These are phyloP conservation scores for Sphaeridia pumilis DNA, from an alignment of 2,888 invertebrate genomes.

Conservation along the genomic window DNA sequence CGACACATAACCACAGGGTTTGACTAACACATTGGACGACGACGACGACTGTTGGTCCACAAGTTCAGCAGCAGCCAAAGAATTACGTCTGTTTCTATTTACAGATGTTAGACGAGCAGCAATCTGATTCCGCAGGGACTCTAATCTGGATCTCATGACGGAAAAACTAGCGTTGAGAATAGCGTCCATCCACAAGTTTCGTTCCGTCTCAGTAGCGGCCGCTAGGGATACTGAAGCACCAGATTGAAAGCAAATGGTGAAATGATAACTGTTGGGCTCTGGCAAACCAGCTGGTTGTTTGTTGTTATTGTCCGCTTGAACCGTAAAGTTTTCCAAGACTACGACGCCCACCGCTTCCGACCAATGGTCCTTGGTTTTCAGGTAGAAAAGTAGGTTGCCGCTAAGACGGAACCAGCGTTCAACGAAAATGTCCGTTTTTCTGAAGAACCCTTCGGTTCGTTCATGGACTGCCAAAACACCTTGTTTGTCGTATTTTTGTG, in stretches of 20 bases:
- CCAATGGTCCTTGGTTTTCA: constrained; percentile 77
- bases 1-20: constrained; percentile 39
- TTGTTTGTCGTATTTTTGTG: constrained; percentile 82
- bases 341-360: constrained; percentile 78
- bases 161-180: constrained; percentile 75
- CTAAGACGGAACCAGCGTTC: constrained; percentile 82
- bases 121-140: constrained; percentile 40
- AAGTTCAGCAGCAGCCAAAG: not conserved
- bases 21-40: too few relatives aligned
- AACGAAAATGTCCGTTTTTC: constrained; percentile 51
- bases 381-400: constrained; percentile 86
- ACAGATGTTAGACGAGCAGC: constrained; percentile 8
- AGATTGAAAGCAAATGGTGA: constrained; percentile 45
- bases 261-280: constrained; percentile 13
- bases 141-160: constrained; percentile 61
- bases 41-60: not conserved
- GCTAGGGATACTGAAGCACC: constrained; percentile 65
- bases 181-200: constrained; percentile 73
- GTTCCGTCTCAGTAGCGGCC: constrained; percentile 64
- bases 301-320: constrained; percentile 49
- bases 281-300: not conserved
- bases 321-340: constrained; percentile 74
- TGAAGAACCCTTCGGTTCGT: constrained; percentile 81
- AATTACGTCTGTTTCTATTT: not conserved
- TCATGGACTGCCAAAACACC: constrained; percentile 75